Percentiles rank a stretch among this genome's conserved stretches.
Evolutionary conservation across 2,888 invertebrate genomes (phyloP).

Genomic region (Harpagoxenus sublaevis): DNA sequence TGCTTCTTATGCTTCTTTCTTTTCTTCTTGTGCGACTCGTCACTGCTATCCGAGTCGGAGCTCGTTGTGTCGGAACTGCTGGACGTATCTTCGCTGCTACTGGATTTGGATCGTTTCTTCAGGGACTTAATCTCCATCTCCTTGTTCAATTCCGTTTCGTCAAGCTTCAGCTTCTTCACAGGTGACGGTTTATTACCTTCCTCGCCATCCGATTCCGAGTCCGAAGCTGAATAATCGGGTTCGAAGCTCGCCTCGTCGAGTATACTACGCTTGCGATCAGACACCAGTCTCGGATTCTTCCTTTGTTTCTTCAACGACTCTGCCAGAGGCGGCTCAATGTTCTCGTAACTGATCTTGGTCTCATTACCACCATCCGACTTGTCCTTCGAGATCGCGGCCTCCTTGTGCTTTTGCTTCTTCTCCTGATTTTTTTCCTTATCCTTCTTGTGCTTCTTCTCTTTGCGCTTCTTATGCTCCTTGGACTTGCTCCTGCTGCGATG

Average conservation of each 20-base stretch:
- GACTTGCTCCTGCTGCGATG: constrained; percentile 83
- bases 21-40: constrained; percentile 87
- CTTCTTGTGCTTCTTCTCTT: constrained; percentile 87
- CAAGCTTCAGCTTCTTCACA: constrained; percentile 78
- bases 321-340: constrained; percentile 65
- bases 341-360: constrained; percentile 69
- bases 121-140: constrained; percentile 84
- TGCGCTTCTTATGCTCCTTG: constrained; percentile 83
- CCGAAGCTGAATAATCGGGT: constrained; percentile 91
- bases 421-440: constrained; percentile 84
- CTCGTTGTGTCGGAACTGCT: constrained; percentile 86
- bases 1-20: constrained; percentile 89
- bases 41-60: constrained; percentile 86
- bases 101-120: constrained; percentile 85
- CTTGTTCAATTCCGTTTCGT: constrained; percentile 75
- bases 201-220: constrained; percentile 89
- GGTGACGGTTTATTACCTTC: constrained; percentile 76
- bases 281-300: constrained; percentile 85
- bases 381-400: constrained; percentile 64
- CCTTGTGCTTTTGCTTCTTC: constrained; percentile 84
- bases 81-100: constrained; percentile 87
- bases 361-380: constrained; percentile 73
- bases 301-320: constrained; percentile 80
- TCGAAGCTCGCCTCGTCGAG: constrained; percentile 92
- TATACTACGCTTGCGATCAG: constrained; percentile 89